Conservation (phyloP, 2,797 vertebrate genomes). For the Tamandua tetradactyla region DNA sequence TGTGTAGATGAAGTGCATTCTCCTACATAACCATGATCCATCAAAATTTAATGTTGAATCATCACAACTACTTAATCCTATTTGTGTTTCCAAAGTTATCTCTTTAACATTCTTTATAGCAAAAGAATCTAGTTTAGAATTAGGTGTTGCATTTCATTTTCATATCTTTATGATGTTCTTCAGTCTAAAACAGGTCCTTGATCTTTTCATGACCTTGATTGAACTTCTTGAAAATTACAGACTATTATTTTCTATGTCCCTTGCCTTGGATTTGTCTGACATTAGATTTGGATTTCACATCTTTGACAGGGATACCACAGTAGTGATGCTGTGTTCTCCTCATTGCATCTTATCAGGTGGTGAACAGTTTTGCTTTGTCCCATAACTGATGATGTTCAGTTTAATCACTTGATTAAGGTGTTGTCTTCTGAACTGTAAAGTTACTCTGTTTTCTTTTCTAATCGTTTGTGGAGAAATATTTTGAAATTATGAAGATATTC, state of each 20-base stretch:
- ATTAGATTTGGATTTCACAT: not conserved
- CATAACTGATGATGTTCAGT: not conserved
- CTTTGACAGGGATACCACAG: not conserved
- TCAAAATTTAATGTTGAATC: not conserved
- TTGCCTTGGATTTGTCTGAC: not conserved
- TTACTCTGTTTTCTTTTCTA: not conserved
- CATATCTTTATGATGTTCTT: not conserved
- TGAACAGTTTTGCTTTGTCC: not conserved
- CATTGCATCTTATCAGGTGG: not conserved
- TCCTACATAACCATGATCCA: not conserved
- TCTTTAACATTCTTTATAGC: not conserved
- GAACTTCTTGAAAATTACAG: not conserved
- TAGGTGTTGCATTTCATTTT: not conserved
- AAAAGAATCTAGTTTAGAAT: not conserved
- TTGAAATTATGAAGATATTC: constrained; percentile 9
- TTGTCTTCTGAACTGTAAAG: not conserved
- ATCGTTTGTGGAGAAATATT: not conserved
- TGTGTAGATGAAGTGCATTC: not conserved
- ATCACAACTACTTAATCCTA: not conserved
- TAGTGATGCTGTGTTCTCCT: not conserved
- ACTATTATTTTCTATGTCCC: not conserved
- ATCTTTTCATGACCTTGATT: not conserved
- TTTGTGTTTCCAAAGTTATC: not conserved
- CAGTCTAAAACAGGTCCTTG: not conserved
- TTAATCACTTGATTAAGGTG: not conserved